Evolutionary conservation across 2,888 invertebrate species (phyloP).

Genomic region (Pollenia griseotomentosa): DNA sequence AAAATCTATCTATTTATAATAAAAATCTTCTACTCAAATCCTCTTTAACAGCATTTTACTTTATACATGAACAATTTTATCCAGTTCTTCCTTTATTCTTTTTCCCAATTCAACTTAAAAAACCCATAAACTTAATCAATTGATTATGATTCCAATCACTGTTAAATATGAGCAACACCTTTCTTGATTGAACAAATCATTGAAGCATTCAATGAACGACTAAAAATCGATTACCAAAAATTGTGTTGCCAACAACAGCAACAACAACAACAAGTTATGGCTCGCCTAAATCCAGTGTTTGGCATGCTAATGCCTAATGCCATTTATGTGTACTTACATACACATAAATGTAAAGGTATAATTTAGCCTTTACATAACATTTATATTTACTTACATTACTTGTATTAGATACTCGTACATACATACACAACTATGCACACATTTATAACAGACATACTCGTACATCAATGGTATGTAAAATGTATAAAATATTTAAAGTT

Average conservation of each 20-base stretch:
- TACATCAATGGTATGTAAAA: neutral
- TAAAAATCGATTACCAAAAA: slow-evolving; percentile 64
- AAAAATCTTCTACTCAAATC: too few species aligned
- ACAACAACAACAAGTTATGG: neutral
- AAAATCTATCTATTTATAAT: too few species aligned
- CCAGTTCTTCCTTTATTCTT: neutral
- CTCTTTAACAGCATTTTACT: too few species aligned
- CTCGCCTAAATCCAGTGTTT: neutral
- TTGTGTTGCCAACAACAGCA: slow-evolving; percentile 18
- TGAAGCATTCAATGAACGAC: slow-evolving; percentile 56
- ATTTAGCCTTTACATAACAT: slow-evolving; percentile 33
- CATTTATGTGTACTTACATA: too few species aligned
- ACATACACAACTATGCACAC: too few species aligned
- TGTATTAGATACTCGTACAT: too few species aligned
- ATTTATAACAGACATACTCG: too few species aligned
- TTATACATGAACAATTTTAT: too few species aligned
- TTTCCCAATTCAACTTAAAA: neutral
- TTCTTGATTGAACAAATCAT: slow-evolving; percentile 58
- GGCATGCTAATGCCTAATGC: slow-evolving; percentile 40
- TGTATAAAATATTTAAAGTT: slow-evolving; percentile 37
- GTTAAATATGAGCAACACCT: slow-evolving; percentile 56
- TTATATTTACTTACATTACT: neutral
- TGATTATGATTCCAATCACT: slow-evolving; percentile 39
- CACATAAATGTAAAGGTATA: neutral
- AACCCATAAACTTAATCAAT: slow-evolving; percentile 42